These are phyloP conservation scores for Xylocampa areola DNA, from an alignment of 2,888 invertebrate species.

Conservation along the genomic window DNA sequence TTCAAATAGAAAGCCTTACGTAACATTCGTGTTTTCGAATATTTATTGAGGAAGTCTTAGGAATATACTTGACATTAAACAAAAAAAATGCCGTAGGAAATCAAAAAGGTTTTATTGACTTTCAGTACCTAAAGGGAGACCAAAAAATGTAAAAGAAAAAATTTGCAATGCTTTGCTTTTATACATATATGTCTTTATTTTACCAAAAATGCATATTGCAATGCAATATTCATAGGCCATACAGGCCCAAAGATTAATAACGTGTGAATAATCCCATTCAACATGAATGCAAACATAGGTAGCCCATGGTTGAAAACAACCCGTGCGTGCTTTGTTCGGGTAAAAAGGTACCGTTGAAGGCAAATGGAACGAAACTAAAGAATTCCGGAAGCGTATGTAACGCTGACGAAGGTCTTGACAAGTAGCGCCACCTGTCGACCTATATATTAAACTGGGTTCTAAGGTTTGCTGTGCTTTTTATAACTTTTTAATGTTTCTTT, in stretches of 20 bases:
- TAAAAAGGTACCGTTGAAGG: conserved; percentile 1
- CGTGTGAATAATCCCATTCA: conserved; percentile 6
- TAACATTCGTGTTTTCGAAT: too few species aligned
- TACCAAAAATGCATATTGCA: neutral
- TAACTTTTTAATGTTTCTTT: neutral
- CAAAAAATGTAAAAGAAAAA: too few species aligned
- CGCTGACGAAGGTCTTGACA: conserved; percentile 4
- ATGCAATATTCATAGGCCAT: neutral
- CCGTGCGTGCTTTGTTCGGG: neutral
- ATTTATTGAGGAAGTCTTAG: too few species aligned
- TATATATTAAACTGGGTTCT: conserved; percentile 3
- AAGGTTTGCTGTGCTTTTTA: too few species aligned
- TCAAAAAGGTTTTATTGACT: too few species aligned
- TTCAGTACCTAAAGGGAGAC: too few species aligned
- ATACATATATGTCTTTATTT: too few species aligned
- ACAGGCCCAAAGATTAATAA: conserved; percentile 7
- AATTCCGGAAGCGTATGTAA: conserved; percentile 10
- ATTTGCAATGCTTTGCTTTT: too few species aligned
- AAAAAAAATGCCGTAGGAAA: too few species aligned
- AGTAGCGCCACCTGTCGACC: conserved; percentile 1
- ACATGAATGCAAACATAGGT: conserved; percentile 5
- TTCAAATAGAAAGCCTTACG: too few species aligned
- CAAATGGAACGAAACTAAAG: neutral
- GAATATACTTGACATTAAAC: too few species aligned
- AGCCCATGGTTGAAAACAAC: conserved; percentile 1